phyloP scores from a whole-genome alignment of 2,113 vertebrate species.

The Otocyon megalotis region DNA sequence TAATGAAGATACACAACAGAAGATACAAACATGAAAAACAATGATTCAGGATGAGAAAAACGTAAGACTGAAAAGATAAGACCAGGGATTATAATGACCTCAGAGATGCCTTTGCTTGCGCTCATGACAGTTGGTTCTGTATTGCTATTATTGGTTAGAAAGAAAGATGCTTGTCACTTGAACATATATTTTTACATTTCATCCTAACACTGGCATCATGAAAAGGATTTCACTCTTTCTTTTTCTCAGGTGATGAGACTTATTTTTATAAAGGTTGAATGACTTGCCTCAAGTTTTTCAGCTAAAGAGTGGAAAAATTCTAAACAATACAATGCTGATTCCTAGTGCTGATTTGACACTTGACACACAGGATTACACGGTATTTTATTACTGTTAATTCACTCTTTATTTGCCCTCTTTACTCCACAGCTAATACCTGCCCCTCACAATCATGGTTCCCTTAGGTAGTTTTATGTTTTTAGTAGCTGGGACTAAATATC shows the following conservation, averaged over 20 bases:
- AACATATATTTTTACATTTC: not conserved
- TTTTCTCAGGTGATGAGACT: not conserved
- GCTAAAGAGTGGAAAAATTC: not conserved
- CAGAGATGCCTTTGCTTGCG: not conserved
- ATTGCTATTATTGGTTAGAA: not conserved
- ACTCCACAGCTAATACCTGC: not conserved
- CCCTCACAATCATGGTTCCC: not conserved
- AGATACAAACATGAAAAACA: not conserved
- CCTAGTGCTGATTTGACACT: not conserved
- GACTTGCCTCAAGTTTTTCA: not conserved
- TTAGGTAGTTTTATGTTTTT: not conserved
- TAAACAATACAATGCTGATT: not conserved
- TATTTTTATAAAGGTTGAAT: not conserved
- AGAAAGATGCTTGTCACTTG: not conserved
- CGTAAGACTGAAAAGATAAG: not conserved
- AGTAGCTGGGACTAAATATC: not conserved
- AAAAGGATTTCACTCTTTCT: not conserved
- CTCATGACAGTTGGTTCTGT: not conserved
- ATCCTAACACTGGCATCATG: not conserved
- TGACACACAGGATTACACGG: not conserved
- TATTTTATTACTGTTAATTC: not conserved
- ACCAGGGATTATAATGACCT: not conserved
- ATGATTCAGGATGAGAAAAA: not conserved
- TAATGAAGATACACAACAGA: not conserved
- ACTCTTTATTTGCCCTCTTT: not conserved